A percentile compares a stretch with the other conserved stretches of the same genome.
Conservation (phyloP, 2,888 invertebrate genomes). For the Ectemnius cavifrons region DNA sequence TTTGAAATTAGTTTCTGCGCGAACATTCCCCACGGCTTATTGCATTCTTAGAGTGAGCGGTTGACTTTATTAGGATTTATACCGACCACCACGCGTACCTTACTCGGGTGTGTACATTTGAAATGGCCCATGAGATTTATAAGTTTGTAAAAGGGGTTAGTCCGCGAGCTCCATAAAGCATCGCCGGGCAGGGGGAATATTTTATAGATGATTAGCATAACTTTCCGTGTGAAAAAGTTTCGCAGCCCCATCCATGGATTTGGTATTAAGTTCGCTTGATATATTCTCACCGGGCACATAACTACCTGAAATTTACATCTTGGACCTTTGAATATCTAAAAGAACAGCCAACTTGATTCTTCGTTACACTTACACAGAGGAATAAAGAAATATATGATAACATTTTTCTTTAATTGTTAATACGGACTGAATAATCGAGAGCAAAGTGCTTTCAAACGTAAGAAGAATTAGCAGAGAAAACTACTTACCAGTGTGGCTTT, state of each 20-base stretch:
- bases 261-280: constrained; percentile 9
- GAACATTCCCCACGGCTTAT: constrained; percentile 23
- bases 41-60: constrained; percentile 45
- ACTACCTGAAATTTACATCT: too few species aligned
- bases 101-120: constrained; percentile 35
- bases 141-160: constrained; percentile 45
- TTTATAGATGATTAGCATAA: constrained; percentile 28
- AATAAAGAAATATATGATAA: neutral
- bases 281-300: too few species aligned
- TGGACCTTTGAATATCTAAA: too few species aligned
- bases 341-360: too few species aligned
- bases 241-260: neutral
- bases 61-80: constrained; percentile 47
- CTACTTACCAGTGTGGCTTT: too few species aligned
- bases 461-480: too few species aligned
- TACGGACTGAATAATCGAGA: too few species aligned
- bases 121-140: constrained; percentile 35
- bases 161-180: constrained; percentile 19
- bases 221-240: constrained; percentile 31
- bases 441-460: too few species aligned
- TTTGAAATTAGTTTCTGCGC: too few species aligned
- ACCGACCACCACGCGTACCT: constrained; percentile 29
- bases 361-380: too few species aligned
- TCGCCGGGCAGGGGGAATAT: constrained; percentile 16
- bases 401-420: neutral